These are phyloP conservation scores for Sussaba pulchella DNA, from an alignment of 2,888 invertebrate species.

Conservation along the genomic window DNA sequence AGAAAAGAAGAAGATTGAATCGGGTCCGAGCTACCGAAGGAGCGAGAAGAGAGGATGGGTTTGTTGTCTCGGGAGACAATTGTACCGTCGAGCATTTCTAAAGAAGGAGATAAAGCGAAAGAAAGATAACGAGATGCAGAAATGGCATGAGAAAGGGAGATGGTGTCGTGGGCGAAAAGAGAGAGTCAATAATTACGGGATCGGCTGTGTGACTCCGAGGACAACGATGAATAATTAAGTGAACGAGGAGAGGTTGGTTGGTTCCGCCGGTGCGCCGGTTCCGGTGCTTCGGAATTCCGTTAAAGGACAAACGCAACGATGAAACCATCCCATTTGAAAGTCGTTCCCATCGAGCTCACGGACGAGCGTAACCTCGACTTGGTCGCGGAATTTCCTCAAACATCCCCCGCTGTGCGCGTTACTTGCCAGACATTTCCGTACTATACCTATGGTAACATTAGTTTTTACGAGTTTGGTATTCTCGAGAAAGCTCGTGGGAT, in stretches of 20 bases:
- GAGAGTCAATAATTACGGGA: constrained; percentile 54
- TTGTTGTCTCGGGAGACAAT: too few species aligned
- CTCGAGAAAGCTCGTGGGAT: constrained; percentile 73
- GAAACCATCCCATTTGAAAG: constrained; percentile 43
- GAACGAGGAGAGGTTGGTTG: constrained; percentile 32
- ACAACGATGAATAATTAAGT: constrained; percentile 73
- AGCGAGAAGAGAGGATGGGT: too few species aligned
- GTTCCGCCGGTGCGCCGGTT: not conserved
- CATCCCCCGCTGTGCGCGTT: not conserved
- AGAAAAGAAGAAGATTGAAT: too few species aligned
- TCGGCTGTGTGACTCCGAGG: constrained; percentile 51
- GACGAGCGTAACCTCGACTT: too few species aligned
- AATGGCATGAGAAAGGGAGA: too few species aligned
- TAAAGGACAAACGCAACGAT: constrained; percentile 10
- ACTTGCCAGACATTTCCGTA: constrained; percentile 1
- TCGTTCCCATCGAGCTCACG: too few species aligned
- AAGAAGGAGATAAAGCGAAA: too few species aligned
- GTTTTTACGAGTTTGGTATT: constrained; percentile 77
- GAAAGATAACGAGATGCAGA: too few species aligned
- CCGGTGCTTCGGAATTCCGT: not conserved
- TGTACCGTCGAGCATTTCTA: too few species aligned
- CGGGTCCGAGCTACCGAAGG: too few species aligned
- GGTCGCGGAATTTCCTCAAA: not conserved
- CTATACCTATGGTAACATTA: constrained; percentile 67
- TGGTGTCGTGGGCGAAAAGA: constrained; percentile 28